These are phyloP conservation scores for Desmodus rotundus DNA, from an alignment of 2,113 vertebrate species.

Conservation along the genomic window DNA sequence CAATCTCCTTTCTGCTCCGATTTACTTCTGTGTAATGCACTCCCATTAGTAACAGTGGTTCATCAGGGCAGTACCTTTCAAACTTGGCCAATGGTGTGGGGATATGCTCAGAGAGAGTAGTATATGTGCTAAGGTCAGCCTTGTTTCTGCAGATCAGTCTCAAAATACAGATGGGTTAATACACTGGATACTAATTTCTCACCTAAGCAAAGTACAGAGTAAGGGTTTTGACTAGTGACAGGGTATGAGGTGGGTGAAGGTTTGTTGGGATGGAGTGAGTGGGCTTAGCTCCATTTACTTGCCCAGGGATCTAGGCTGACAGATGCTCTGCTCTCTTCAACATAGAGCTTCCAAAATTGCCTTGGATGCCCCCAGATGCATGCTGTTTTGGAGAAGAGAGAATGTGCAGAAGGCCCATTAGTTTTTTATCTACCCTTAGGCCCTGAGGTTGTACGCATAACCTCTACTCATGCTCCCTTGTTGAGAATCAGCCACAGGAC, in stretches of 20 bases:
- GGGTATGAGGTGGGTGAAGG: background rate
- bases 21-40: background rate
- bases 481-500: background rate
- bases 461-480: background rate
- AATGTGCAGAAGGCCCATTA: background rate
- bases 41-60: background rate
- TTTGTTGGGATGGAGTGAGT: background rate
- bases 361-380: background rate
- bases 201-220: background rate
- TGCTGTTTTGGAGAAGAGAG: background rate
- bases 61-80: background rate
- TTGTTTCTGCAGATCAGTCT: background rate
- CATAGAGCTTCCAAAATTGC: background rate
- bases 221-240: background rate
- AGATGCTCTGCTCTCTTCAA: background rate
- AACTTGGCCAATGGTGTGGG: background rate
- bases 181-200: background rate
- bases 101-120: background rate
- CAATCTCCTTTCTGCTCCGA: background rate
- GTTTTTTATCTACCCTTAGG: background rate
- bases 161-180: background rate
- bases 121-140: background rate
- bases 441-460: background rate
- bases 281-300: background rate
- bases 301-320: background rate